Evolutionary conservation across 1,140 invertebrate genomes (phyloP).

Genomic region (Listronotus oregonensis): DNA sequence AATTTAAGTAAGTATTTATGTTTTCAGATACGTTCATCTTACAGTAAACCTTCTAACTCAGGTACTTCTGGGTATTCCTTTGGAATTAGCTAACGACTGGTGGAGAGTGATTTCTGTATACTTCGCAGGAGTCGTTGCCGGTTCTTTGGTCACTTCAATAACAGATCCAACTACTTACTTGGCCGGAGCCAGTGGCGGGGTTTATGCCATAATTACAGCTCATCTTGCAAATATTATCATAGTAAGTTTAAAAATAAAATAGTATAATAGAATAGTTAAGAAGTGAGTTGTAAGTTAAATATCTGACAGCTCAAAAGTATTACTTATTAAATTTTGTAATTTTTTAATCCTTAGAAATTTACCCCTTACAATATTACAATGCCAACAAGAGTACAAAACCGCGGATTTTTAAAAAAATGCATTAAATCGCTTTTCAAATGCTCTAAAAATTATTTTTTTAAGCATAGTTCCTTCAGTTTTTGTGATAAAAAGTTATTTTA

Average conservation of each 20-base stretch:
- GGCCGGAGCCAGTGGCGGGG: slow-evolving; percentile 94
- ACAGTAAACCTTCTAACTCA: slow-evolving; percentile 91
- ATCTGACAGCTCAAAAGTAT: too few species aligned
- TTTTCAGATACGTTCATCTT: slow-evolving; percentile 75
- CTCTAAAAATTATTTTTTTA: too few species aligned
- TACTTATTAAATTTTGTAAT: too few species aligned
- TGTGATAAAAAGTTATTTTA: too few species aligned
- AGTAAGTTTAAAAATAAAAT: slow-evolving; percentile 59
- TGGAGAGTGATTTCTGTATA: slow-evolving; percentile 86
- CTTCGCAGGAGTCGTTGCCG: slow-evolving; percentile 79
- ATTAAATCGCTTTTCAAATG: slow-evolving; percentile 2
- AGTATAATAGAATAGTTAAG: too few species aligned
- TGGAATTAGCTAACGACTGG: slow-evolving; percentile 95
- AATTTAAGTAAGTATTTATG: too few species aligned
- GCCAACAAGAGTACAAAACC: too few species aligned
- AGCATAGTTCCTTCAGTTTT: too few species aligned
- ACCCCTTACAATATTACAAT: too few species aligned
- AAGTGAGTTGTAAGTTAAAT: too few species aligned
- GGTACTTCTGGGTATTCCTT: slow-evolving; percentile 85
- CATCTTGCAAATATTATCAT: slow-evolving; percentile 94
- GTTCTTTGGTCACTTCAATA: slow-evolving; percentile 84
- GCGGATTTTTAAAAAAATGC: too few species aligned
- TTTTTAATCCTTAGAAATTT: too few species aligned
- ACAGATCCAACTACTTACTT: slow-evolving; percentile 84
- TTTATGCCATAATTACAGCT: slow-evolving; percentile 93